Evolutionary conservation across 2,797 vertebrate species (phyloP), one percentile per base, ranked within the genome.

Genomic region (Brachyalestes nurse): DNA sequence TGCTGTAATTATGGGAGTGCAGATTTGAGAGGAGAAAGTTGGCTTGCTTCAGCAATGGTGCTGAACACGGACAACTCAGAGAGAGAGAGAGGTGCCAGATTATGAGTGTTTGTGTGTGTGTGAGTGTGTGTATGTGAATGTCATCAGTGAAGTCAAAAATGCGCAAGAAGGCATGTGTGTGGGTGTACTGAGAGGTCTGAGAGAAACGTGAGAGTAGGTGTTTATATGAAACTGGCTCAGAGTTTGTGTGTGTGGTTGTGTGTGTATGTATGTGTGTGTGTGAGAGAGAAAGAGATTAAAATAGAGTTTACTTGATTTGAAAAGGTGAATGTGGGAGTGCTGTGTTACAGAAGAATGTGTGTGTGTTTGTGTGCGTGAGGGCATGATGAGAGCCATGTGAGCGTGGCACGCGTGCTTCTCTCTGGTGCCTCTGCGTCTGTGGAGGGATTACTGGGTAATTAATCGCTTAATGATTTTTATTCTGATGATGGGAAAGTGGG

Each of bases 391-490:
- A 85, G 84, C 84, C 85, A 87, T 86, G 89, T 89, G 89, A 88
- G 85, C 74, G 55, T 60, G 9, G 71, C 53, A 17, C 71, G 81
- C 79, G 84, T 86, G 76, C 78, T 78, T 55, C 21, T 86, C 84
- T 88, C 72, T 47, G 10, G 45, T 83, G 72, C 69, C 55, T 45
- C 70, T 10, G 17, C 17, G 84, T 87, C 90, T 82, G 78, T 82
- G 72, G 88, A 86, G 90, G 90, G 84, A 85, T 70, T 72, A 69
- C 10, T 81, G 71, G 65, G 88, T 82, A 90, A 90, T 92, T 91
- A 90, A 91, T 89, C 88, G 87, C 81, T 3, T 88, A 90, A 92
- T 92, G 79, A 76, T 89, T 90, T 89, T 86, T 75, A 78, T 88
- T 82, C 77, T 82, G 82, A 81, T 73, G 51, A 45, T 75, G 57